Conservation (phyloP, 1,140 invertebrate genomes). For the Agraylea sexmaculata region DNA sequence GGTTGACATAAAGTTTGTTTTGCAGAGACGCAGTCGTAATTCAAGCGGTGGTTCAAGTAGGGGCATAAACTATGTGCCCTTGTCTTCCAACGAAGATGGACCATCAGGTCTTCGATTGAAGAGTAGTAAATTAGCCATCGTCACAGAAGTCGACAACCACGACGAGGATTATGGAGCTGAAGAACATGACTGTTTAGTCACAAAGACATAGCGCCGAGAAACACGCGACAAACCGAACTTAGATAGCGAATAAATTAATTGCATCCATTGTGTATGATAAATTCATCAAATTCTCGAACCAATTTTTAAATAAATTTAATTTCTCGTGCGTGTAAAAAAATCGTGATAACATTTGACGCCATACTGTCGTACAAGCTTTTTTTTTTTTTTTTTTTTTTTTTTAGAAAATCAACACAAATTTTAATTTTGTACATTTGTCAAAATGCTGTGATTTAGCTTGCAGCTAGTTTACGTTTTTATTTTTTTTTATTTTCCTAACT, state of each 20-base stretch:
- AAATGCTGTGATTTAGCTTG: too few species aligned
- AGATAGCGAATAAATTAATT: conserved; percentile 19
- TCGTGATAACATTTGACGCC: too few species aligned
- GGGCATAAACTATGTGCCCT: conserved; percentile 17
- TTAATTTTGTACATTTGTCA: too few species aligned
- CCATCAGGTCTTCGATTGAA: conserved; percentile 7
- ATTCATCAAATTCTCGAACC: background rate
- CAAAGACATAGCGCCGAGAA: conserved; percentile 19
- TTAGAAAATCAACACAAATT: too few species aligned
- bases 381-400: too few species aligned
- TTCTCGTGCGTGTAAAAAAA: too few species aligned
- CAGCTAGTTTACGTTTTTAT: too few species aligned
- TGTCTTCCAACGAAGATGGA: conserved; percentile 15
- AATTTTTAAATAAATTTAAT: too few species aligned
- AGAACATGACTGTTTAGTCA: conserved; percentile 15
- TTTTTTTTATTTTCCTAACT: too few species aligned
- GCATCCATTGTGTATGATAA: conserved; percentile 2
- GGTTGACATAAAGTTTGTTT: background rate
- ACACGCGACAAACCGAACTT: too few species aligned
- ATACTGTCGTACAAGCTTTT: too few species aligned
- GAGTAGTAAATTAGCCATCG: conserved; percentile 8
- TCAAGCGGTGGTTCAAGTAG: conserved; percentile 5
- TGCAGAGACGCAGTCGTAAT: conserved; percentile 13
- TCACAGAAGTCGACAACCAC: conserved; percentile 1
- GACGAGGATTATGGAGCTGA: conserved; percentile 8